Evolutionary conservation across 2,113 vertebrate genomes (phyloP), one percentile per base, ranked within the genome.

Genomic region (Urocynchramus pylzowi): DNA sequence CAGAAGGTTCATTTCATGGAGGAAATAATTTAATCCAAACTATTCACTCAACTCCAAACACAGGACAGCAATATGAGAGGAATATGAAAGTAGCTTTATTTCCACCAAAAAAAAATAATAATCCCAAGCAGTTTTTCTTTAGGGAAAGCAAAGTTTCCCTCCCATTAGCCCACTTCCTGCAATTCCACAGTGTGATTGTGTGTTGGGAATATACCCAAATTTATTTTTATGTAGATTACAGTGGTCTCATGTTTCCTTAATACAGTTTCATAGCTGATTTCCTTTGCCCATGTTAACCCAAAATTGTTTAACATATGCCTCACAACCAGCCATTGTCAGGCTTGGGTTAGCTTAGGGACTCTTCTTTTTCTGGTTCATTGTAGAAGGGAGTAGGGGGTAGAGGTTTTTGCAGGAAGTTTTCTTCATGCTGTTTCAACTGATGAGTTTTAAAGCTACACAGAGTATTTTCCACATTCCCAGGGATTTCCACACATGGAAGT

Each of bases 221-320:
- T 95, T 97, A 93, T 97, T 97, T 96, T 96, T 97, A 95, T 95
- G 95, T 89, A 96, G 95, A 97, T 96, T 95, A 95, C n/a, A 17
- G 81, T 76, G 90, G 87, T 96, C 57, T 95, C 94, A 74, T 86
- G 88, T 97, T 96, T 96, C 95, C 85, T 92, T 95, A 93, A 87
- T 87, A 90, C 35, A 79, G 94, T 89, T 95, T 96, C 93, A 87
- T 93, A 94, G 65, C 47, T 54, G 52, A 96, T 95, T 96, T 96
- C 96, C 93, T 97, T 89, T 89, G 87, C 87, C 81, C 84, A 73
- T 30, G 61, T 81, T 91, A 87, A 65, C 87, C 60, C 37, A 79
- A 96, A 96, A 96, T 88, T 87, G 61, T 87, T 96, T 85, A 93
- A 87, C 94, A 89, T 73, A 87, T 61, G 87, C 84, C 65, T 96